Base-by-base conservation (phyloP, 2,888 invertebrate genomes). In the Prosapia bicincta region DNA sequence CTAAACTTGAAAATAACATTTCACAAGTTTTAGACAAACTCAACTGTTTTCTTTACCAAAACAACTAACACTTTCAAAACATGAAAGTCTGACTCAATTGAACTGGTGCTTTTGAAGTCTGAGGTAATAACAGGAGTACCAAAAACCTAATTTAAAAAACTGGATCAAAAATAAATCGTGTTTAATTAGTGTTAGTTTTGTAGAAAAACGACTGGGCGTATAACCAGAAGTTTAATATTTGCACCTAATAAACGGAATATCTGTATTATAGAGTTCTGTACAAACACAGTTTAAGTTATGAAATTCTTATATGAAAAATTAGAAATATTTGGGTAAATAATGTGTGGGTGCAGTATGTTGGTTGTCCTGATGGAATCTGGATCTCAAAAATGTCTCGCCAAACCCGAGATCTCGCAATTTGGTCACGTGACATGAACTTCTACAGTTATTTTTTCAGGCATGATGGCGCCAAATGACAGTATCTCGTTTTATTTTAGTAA, bases 381-480 rank as follows among this genome's bases (percentile, higher is more conserved):
- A 76, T 80, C 78, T 76, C 76, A 79, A 80, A 79, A 80, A 79
- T 79, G 79, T 79, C 79, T 80, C 79, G 79, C 79, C 76, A 78
- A 80, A 79, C 79, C 79, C 80, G 79, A 79, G 80, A 79, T 79
- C 78, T 81, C 83, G 83, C 83, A 83, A 82, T 83, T 82, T 82
- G 82, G 84, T 87, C 87, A 88, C 87, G 87, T 88, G 87, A 87
- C 85, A 82, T 81, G 78, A 81, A 81, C 81, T 82, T 82, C 82
- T 82, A 81, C 83, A 86, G 86, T 87, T 85, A 85, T 86, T 86
- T 86, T 86, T 86, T 85, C 84, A 78, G 85, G 85, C 85, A 87
- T 86, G 86, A 87, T 88, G 88, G 88, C 88, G 88, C 88, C 87
- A 88, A 87, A 86, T 84, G 84, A 84, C 84, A 84, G 83, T 83